These are phyloP conservation scores for Cossypha heuglini DNA, from an alignment of 2,797 vertebrate species.

Conservation along the genomic window DNA sequence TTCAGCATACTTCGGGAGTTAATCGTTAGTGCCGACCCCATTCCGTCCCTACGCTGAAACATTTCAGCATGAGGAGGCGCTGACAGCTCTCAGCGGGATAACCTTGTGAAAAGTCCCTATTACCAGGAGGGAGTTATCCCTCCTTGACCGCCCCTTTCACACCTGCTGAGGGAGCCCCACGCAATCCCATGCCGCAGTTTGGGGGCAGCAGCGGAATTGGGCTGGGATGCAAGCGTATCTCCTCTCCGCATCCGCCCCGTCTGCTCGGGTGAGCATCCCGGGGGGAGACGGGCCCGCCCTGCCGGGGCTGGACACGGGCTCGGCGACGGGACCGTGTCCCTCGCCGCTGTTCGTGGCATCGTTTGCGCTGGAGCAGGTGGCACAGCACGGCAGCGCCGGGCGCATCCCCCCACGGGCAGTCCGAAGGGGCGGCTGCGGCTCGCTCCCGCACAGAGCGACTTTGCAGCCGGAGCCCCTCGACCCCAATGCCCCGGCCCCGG, in stretches of 20 bases:
- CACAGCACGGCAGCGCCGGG: neutral
- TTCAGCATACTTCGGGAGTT: slow-evolving; percentile 6
- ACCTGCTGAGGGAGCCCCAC: neutral
- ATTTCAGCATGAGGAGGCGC: neutral
- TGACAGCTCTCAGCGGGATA: neutral
- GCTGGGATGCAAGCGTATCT: neutral
- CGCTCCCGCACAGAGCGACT: neutral
- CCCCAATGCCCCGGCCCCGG: neutral
- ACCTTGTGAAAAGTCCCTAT: neutral
- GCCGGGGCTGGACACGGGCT: neutral
- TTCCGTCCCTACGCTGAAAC: neutral
- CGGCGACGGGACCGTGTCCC: neutral
- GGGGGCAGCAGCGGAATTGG: neutral
- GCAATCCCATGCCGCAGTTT: rapidly evolving
- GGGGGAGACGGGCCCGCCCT: neutral
- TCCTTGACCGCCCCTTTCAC: neutral
- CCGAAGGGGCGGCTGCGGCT: neutral
- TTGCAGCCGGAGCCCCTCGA: neutral
- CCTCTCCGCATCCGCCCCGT: neutral
- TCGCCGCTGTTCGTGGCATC: neutral
- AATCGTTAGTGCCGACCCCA: neutral
- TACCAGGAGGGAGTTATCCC: neutral
- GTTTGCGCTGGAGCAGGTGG: neutral
- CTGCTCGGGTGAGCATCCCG: neutral
- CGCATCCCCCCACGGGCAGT: neutral